Evolutionary conservation across 2,113 vertebrate species (phyloP).

Genomic region (Tetrao urogallus): DNA sequence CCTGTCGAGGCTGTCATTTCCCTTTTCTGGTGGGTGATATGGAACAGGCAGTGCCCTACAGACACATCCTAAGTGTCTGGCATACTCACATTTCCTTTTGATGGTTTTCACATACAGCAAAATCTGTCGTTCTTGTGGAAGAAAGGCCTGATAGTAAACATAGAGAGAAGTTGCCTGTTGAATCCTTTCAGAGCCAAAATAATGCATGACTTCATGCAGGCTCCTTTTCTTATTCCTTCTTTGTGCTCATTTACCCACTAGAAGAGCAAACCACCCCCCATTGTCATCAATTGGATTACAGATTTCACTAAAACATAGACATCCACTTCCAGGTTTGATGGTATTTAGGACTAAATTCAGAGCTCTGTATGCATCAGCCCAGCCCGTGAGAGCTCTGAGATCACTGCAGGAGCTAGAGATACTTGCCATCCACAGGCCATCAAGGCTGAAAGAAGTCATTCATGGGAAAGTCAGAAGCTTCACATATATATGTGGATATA

Average conservation of each 20-base stretch:
- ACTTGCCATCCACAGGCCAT: not conserved
- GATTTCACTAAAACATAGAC: not conserved
- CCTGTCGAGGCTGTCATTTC: not conserved
- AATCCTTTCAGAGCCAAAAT: not conserved
- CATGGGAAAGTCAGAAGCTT: not conserved
- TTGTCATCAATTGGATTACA: not conserved
- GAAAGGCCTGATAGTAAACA: not conserved
- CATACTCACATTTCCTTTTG: not conserved
- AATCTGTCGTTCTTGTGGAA: not conserved
- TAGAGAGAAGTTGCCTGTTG: not conserved
- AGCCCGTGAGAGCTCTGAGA: not conserved
- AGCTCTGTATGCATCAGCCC: not conserved
- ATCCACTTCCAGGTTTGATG: not conserved
- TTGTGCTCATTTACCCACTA: not conserved
- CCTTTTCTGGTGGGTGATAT: not conserved
- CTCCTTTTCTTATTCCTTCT: not conserved
- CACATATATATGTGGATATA: not conserved
- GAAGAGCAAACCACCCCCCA: not conserved
- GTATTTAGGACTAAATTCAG: not conserved
- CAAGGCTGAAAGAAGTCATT: not conserved
- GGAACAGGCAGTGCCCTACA: not conserved
- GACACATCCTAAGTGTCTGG: not conserved
- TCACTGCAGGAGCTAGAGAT: not conserved
- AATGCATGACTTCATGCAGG: not conserved
- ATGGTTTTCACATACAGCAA: not conserved